A percentile compares a stretch with the other conserved stretches of the same genome.
Conservation (phyloP, 2,113 vertebrate genomes). For the Vidua macroura region DNA sequence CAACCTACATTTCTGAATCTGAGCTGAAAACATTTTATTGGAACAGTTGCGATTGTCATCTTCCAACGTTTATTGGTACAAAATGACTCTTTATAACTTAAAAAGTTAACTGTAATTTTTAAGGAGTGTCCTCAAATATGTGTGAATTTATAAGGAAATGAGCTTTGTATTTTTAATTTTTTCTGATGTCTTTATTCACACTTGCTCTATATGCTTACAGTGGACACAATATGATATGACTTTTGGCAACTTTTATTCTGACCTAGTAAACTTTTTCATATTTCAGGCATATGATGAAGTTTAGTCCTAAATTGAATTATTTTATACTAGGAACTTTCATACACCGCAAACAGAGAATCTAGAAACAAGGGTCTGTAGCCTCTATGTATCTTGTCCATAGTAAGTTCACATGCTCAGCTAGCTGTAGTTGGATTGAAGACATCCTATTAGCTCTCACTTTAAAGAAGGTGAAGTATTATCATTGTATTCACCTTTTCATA, state of each 20-base stretch:
- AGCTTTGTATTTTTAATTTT: background rate
- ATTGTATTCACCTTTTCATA: background rate
- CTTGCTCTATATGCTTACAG: background rate
- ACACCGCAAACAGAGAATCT: background rate
- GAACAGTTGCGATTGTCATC: background rate
- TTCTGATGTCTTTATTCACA: background rate
- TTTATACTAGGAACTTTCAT: background rate
- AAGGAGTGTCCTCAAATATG: background rate
- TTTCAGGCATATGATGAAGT: background rate
- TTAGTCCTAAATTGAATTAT: background rate
- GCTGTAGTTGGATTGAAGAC: background rate
- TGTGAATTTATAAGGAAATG: background rate
- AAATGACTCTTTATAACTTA: background rate
- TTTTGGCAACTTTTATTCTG: background rate
- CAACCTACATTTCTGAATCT: background rate
- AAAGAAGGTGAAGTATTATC: background rate
- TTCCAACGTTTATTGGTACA: background rate
- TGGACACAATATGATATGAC: background rate
- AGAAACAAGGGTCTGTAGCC: background rate
- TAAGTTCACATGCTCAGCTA: background rate
- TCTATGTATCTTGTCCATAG: fast-evolving
- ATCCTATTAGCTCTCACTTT: background rate
- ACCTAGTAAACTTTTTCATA: background rate
- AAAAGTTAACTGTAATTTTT: background rate
- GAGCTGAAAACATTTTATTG: background rate